Conservation (phyloP, 2,888 invertebrate species). For the Pristionchus maxplancki region DNA sequence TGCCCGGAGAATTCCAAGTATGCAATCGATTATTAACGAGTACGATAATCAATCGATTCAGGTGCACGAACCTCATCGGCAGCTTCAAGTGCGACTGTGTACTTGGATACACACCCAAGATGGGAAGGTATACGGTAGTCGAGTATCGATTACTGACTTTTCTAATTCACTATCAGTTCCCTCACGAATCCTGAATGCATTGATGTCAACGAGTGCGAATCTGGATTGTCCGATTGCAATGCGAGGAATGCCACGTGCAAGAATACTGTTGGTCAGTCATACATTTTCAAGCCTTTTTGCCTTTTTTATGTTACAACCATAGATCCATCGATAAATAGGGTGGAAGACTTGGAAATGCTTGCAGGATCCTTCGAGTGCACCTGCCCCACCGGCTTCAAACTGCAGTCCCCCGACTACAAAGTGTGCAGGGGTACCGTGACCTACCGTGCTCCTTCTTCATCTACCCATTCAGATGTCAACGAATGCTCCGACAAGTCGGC, state of each 20-base stretch:
- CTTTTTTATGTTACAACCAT: neutral
- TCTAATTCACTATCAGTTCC: constrained; percentile 7
- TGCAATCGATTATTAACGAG: neutral
- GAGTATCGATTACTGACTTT: neutral
- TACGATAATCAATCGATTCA: neutral
- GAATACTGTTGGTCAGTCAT: constrained; percentile 44
- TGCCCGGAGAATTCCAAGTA: constrained; percentile 52
- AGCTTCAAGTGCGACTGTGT: constrained; percentile 52
- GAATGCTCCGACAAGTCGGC: constrained; percentile 60
- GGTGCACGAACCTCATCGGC: constrained; percentile 52
- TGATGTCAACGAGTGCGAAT: constrained; percentile 52
- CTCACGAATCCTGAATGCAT: constrained; percentile 52
- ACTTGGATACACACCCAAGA: constrained; percentile 49
- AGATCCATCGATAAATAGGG: neutral
- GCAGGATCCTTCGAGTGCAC: constrained; percentile 45
- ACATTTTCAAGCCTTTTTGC: neutral
- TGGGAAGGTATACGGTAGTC: constrained; percentile 36
- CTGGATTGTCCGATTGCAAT: constrained; percentile 40
- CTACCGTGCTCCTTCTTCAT: no score
- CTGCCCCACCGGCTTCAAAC: constrained; percentile 48
- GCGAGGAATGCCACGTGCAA: constrained; percentile 49
- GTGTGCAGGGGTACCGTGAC: constrained; percentile 50
- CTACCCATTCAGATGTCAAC: constrained; percentile 60
- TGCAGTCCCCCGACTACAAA: constrained; percentile 54
- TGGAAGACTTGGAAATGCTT: neutral